A percentile compares a stretch with the other conserved stretches of the same genome.
These are phyloP conservation scores for Agriopis leucophaearia DNA, from an alignment of 2,888 invertebrate genomes.

Conservation along the genomic window DNA sequence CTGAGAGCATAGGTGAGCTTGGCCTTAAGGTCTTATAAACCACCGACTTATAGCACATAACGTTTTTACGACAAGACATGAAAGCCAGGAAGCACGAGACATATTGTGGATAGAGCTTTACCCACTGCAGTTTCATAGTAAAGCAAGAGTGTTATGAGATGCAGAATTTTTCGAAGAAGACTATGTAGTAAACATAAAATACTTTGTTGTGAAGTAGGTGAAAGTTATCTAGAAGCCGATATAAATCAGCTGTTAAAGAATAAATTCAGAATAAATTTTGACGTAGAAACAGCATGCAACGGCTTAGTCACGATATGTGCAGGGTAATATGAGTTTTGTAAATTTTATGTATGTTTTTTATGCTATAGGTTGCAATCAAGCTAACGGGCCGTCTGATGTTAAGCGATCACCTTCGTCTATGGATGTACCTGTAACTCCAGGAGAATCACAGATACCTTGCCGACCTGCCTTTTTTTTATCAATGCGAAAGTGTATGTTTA, in stretches of 20 bases:
- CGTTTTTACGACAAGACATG: conserved; percentile 22
- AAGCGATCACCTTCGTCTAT: too few species aligned
- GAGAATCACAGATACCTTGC: too few species aligned
- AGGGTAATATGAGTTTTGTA: too few species aligned
- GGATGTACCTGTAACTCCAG: too few species aligned
- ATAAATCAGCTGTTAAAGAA: neutral
- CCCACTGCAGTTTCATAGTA: conserved; percentile 1
- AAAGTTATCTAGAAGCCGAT: neutral
- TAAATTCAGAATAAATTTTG: neutral
- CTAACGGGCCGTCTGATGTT: too few species aligned
- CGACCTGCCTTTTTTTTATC: too few species aligned
- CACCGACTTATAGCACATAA: conserved; percentile 24
- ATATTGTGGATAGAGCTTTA: conserved; percentile 18
- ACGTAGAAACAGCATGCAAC: neutral
- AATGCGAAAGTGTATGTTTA: too few species aligned
- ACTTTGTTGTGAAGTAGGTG: conserved; percentile 1
- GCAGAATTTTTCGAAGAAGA: neutral
- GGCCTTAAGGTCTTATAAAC: conserved; percentile 16
- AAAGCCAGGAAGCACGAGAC: conserved; percentile 18
- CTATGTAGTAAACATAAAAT: conserved; percentile 1
- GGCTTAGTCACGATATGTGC: too few species aligned
- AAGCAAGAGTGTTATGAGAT: neutral
- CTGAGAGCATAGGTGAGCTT: conserved; percentile 19
- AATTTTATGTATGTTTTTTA: too few species aligned
- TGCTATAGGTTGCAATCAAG: too few species aligned